Evolutionary conservation across 2,113 vertebrate species (phyloP), one percentile per base, ranked within the genome.

Genomic region (Tonatia bakeri): DNA sequence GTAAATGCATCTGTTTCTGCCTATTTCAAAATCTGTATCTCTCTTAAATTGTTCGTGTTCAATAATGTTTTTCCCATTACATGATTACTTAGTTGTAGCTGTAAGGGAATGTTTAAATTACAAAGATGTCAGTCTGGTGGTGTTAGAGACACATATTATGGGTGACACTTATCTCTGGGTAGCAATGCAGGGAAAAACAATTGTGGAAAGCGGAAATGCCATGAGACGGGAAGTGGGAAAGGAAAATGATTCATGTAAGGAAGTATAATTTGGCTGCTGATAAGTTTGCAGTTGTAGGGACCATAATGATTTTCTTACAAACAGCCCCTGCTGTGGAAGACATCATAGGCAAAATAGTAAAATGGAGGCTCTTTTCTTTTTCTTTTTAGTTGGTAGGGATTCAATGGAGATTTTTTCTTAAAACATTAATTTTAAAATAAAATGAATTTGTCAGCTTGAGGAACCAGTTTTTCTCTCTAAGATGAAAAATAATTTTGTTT

Each of bases 401-500:
- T 98, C 96, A 97, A 94, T 97, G 98, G 96, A 98, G 92, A 96
- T 98, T 94, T 98, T 97, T 97, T 97, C 77, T 96, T 95, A 98
- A 98, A 98, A 98, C 98, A 99, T 99, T 98, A 98, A 98, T 99
- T 99, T 98, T 97, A 97, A 98, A 98, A 98, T 97, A 99, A 98
- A 99, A 99, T 99, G 98, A 99, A 99, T 99, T 99, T 99, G 98
- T 99, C 99, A 98, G 98, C 98, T 98, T 98, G 97, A 98, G 98
- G 98, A 99, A 98, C 98, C 98, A 98, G 98, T 97, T 98, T 98
- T 96, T 98, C 97, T 98, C 97, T 96, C 88, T 95, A 92, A 98
- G 97, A 98, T 98, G 98, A 99, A 99, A 98, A 98, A 98, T 98
- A 98, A 98, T 98, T 98, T 99, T 99, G 98, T 98, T 98, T 98